Conservation (phyloP, 2,888 invertebrate genomes). For the Xestia ashworthii region DNA sequence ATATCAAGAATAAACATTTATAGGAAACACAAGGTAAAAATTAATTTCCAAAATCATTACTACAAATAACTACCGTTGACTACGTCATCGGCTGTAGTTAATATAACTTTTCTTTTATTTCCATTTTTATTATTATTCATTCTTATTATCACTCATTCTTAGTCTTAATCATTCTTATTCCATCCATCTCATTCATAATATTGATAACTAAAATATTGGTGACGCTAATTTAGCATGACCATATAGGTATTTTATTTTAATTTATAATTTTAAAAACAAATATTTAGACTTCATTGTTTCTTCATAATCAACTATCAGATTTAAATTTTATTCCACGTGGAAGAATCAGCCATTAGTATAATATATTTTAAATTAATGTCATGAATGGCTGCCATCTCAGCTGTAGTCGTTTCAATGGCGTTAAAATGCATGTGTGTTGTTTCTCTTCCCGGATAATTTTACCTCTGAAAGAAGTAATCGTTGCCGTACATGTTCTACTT, state of each 20-base stretch:
- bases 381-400: constrained; percentile 44
- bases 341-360: not conserved
- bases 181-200: not conserved
- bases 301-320: not conserved
- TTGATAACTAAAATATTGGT: not conserved
- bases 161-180: not conserved
- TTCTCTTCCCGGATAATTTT: not conserved
- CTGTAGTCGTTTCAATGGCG: not conserved
- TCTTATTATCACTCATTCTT: not conserved
- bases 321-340: not conserved
- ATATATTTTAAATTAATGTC: constrained; percentile 34
- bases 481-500: constrained; percentile 7
- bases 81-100: not conserved
- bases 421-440: constrained; percentile 19
- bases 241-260: not conserved
- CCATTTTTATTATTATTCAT: not conserved
- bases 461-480: not conserved
- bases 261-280: not conserved
- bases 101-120: too few relatives aligned
- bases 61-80: not conserved
- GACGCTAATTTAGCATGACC: not conserved
- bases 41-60: not conserved
- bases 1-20: constrained; percentile 22
- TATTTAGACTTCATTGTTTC: not conserved
- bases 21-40: not conserved